Conservation (phyloP, 2,888 invertebrate species). For the Phytoseiulus persimilis region DNA sequence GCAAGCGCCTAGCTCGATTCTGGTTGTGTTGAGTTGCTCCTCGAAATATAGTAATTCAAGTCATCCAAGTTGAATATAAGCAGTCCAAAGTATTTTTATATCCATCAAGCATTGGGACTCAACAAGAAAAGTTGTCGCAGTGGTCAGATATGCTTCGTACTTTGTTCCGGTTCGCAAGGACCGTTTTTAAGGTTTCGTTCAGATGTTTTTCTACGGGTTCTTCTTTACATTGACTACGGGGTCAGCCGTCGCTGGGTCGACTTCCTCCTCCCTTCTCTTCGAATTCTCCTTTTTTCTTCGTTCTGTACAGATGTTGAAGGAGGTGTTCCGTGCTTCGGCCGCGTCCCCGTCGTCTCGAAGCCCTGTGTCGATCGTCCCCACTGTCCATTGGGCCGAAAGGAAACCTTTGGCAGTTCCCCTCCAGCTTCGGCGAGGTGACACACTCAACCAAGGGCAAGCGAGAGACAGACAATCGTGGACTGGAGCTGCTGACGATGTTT, state of each 20-base stretch:
- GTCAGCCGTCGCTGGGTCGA: background rate
- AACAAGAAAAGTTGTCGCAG: background rate
- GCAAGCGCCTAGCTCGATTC: background rate
- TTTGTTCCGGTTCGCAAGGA: background rate
- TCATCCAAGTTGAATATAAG: background rate
- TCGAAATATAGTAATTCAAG: background rate
- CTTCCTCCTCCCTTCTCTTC: background rate
- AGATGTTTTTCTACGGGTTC: background rate
- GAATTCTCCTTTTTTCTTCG: background rate
- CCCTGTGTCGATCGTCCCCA: background rate
- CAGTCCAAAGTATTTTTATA: background rate
- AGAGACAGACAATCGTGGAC: background rate
- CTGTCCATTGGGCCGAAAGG: background rate
- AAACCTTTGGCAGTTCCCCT: background rate
- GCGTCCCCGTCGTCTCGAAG: background rate
- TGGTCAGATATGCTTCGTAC: constrained; percentile 5
- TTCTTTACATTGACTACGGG: background rate
- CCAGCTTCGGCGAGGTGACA: background rate
- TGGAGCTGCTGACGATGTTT: background rate
- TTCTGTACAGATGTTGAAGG: background rate
- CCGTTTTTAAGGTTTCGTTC: background rate
- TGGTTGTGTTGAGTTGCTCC: background rate
- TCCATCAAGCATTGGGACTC: background rate
- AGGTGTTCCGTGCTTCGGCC: background rate
- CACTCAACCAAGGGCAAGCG: background rate